A percentile compares a stretch with the other conserved stretches of the same genome.
These are phyloP conservation scores for Lamprotornis superbus DNA, from an alignment of 2,113 vertebrate species.

Conservation along the genomic window DNA sequence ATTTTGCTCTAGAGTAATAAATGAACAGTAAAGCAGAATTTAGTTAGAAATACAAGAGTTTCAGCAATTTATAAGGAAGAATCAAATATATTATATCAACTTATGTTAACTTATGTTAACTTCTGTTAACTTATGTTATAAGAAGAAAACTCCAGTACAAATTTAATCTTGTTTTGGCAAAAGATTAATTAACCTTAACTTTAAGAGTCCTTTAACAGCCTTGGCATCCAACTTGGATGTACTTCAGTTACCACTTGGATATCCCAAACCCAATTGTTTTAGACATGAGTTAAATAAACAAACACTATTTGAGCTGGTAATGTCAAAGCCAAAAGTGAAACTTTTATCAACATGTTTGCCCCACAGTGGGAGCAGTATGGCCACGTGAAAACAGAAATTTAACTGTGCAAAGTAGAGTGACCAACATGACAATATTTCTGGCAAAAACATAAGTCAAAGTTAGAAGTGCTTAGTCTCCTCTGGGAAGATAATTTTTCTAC, in stretches of 20 bases:
- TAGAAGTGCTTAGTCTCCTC: not conserved
- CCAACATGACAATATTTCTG: not conserved
- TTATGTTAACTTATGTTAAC: not conserved
- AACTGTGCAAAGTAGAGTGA: not conserved
- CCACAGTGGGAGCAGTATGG: not conserved
- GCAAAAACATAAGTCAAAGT: not conserved
- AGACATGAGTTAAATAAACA: not conserved
- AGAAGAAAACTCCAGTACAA: not conserved
- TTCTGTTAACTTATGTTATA: not conserved
- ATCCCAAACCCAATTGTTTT: not conserved
- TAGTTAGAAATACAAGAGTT: not conserved
- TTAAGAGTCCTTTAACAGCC: not conserved
- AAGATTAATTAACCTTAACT: not conserved
- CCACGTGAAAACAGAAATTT: not conserved
- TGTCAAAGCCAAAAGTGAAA: not conserved
- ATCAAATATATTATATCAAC: not conserved
- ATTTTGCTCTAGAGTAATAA: not conserved
- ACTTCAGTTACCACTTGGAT: not conserved
- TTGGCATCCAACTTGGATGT: not conserved
- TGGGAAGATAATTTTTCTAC: not conserved
- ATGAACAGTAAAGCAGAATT: not conserved
- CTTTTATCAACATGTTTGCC: not conserved
- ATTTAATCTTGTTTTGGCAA: not conserved
- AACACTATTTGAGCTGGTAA: not conserved
- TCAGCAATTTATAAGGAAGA: not conserved